Conservation (phyloP, 2,797 vertebrate genomes). For the Eutrigla gurnardus region DNA sequence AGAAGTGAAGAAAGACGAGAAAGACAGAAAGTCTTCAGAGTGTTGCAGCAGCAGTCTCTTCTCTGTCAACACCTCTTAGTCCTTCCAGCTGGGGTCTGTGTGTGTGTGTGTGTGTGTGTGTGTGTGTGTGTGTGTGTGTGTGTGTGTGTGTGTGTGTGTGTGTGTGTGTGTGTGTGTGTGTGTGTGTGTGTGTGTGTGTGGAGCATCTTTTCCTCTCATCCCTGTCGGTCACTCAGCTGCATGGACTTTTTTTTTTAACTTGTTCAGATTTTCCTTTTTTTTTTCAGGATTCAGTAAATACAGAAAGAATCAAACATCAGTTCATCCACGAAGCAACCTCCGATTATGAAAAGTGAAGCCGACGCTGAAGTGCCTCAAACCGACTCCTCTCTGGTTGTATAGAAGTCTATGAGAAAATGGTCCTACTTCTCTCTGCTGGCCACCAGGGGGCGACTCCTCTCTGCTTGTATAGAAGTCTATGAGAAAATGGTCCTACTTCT, state of each 20-base stretch:
- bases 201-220: conserved; percentile 20
- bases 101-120: conserved; percentile 24
- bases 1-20: neutral
- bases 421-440: no score
- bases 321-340: no score
- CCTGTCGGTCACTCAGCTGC: conserved; percentile 12
- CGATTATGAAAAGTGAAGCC: no score
- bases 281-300: no score
- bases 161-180: conserved; percentile 29
- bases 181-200: conserved; percentile 19
- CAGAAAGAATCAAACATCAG: no score
- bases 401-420: no score
- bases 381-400: no score
- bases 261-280: no score
- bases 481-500: no score
- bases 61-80: conserved; percentile 82
- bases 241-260: neutral
- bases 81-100: conserved; percentile 69
- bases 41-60: conserved; percentile 75
- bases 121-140: conserved; percentile 6
- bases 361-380: no score
- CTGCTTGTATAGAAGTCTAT: no score
- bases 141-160: conserved; percentile 14
- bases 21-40: conserved; percentile 45
- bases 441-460: no score